phyloP scores from a whole-genome alignment of 2,888 invertebrate genomes.

The Phaonia tiefii region DNA sequence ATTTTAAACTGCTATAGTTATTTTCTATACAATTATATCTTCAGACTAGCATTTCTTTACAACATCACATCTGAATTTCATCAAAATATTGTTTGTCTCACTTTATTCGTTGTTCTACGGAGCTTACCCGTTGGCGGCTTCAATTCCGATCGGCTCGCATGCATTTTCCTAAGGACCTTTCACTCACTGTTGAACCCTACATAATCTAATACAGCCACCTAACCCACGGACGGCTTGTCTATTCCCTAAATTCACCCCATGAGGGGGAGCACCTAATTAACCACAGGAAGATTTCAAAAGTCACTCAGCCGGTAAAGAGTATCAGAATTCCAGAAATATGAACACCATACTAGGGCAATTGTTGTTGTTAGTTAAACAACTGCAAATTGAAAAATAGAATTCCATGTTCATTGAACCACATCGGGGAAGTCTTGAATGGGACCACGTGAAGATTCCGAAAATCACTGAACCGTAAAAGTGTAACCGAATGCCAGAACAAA shows the following conservation, averaged over 20 bases:
- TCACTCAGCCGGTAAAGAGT: slow-evolving; percentile 6
- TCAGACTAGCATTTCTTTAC: no score
- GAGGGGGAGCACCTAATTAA: neutral
- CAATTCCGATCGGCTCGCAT: no score
- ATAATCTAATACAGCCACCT: no score
- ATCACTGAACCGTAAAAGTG: slow-evolving; percentile 12
- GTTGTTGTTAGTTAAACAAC: neutral
- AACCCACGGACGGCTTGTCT: no score
- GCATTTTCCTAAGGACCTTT: no score
- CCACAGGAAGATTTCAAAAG: slow-evolving; percentile 12
- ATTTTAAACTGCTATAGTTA: no score
- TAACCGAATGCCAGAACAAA: neutral
- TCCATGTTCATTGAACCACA: slow-evolving; percentile 23
- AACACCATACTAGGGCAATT: neutral
- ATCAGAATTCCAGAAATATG: slow-evolving; percentile 2
- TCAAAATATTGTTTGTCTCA: no score
- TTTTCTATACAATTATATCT: no score
- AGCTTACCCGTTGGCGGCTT: no score
- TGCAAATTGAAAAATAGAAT: neutral
- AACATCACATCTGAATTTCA: no score
- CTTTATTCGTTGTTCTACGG: no score
- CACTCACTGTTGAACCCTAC: no score
- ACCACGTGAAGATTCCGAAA: slow-evolving; percentile 5
- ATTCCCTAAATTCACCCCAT: neutral
- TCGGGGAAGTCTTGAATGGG: neutral